Evolutionary conservation across 92 coral and sea anemone genomes (phyloP), one percentile per base, ranked within the genome.

Genomic region (Actinostola sp.): DNA sequence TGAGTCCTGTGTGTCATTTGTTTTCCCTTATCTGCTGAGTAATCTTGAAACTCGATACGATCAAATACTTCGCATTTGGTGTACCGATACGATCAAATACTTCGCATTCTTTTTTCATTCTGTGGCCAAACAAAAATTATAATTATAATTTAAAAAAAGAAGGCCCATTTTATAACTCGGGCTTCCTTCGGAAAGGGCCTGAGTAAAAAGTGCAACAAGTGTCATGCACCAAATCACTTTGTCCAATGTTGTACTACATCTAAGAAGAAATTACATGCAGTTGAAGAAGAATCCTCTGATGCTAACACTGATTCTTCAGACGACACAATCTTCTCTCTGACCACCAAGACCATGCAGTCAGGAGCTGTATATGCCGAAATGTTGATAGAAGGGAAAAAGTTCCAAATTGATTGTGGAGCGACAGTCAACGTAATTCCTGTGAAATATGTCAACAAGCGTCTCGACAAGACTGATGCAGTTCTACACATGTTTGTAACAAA

Each of bases 361-460:
- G 76, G 78, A 2, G 45, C 77, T 9, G 41, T 76, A 16, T 76
- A 76, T 27, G 63, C 82, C 16, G 77, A 76, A 36, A 76, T 76
- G 67, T 16, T 1, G 28, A 0, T 67, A 0, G 28, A 76, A 48
- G 78, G 50, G 0, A 3, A 42, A 33, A 46, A 68, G 50, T 49
- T 50, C 30, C 65, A 46, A 76, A 76, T 69, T 27, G 64, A 76
- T 44, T 76, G 64, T 76, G 79, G 78, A 6, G 72, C 72, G 3
- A 72, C 71, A 11, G 78, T 72, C 16, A 72, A 72, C 32, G 78
- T 76, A 26, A 66, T 76, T 28, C 64, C 82, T 27, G 20, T 35
- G 75, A 64, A 74, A 21, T 64, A 63, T 39, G 35, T 50, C 23
- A 57, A 39, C 31, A 53, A 41, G 16, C 32, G 16, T 13, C 79